Percentiles rank a stretch among this genome's conserved stretches.
Evolutionary conservation across 2,888 invertebrate species (phyloP).

Genomic region (Pandemis heparana): DNA sequence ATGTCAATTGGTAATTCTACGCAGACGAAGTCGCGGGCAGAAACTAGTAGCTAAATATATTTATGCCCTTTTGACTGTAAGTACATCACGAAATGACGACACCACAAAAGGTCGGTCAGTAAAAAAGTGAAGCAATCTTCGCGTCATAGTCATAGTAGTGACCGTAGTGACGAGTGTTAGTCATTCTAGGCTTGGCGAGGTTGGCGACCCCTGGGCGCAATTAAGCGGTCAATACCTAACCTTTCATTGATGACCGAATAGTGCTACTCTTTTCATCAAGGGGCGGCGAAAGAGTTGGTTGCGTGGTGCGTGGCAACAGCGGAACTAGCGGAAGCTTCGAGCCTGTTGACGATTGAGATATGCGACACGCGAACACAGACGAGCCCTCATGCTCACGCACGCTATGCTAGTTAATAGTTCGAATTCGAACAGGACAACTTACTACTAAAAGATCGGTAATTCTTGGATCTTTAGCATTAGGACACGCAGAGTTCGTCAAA

Average conservation of each 20-base stretch:
- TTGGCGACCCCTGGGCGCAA: neutral
- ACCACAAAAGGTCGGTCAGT: no score
- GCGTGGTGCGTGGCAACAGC: neutral
- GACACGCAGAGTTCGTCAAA: no score
- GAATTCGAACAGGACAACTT: no score
- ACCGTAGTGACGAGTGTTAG: neutral
- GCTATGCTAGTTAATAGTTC: no score
- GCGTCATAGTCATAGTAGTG: neutral
- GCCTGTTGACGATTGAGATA: neutral
- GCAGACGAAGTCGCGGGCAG: no score
- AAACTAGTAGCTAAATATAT: no score
- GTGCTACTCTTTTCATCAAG: neutral
- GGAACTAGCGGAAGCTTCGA: neutral
- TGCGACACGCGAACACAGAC: neutral
- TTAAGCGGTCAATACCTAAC: neutral
- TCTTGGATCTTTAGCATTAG: no score
- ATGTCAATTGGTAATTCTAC: no score
- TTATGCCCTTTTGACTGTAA: no score
- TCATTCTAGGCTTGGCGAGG: neutral
- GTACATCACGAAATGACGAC: no score
- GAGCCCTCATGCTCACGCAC: neutral
- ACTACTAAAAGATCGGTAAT: no score
- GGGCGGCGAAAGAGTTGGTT: neutral
- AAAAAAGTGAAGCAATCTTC: neutral
- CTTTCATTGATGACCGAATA: slow-evolving; percentile 4